These are phyloP conservation scores for Ailurus styani DNA, from an alignment of 2,113 vertebrate genomes.

Conservation along the genomic window DNA sequence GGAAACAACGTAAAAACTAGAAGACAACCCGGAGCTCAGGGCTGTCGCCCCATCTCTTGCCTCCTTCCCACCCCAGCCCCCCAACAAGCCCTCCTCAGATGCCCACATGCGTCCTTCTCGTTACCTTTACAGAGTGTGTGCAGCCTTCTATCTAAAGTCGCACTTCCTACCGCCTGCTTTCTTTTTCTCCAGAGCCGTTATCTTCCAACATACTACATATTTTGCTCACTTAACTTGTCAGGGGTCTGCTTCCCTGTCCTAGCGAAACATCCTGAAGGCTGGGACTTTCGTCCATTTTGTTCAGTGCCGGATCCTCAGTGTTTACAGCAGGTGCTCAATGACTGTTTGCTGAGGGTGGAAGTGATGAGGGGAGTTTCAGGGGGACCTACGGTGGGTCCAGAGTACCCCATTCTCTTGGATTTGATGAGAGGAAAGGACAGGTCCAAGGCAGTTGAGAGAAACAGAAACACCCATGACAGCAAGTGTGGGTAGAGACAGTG, in stretches of 20 bases:
- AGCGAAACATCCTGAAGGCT: not conserved
- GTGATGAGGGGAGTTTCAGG: not conserved
- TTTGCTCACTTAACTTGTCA: not conserved
- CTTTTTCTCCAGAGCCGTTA: not conserved
- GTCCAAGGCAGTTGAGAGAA: not conserved
- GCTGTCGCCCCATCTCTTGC: fast-evolving
- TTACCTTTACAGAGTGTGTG: not conserved
- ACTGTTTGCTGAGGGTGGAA: not conserved
- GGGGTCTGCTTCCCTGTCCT: not conserved
- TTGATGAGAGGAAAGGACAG: not conserved
- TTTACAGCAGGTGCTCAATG: not conserved
- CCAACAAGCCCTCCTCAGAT: not conserved
- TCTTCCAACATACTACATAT: not conserved
- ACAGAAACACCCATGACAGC: not conserved
- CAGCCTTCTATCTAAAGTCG: not conserved
- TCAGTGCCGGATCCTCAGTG: not conserved
- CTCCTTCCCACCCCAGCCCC: not conserved
- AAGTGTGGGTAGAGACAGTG: not conserved
- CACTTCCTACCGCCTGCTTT: not conserved
- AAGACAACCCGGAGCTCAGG: not conserved
- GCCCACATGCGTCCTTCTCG: not conserved
- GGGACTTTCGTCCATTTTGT: not conserved
- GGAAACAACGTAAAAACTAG: not conserved
- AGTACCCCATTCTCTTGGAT: not conserved
- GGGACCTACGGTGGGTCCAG: not conserved